Conservation (phyloP, 2,797 vertebrate genomes). For the Melanotaenia trifasciata region DNA sequence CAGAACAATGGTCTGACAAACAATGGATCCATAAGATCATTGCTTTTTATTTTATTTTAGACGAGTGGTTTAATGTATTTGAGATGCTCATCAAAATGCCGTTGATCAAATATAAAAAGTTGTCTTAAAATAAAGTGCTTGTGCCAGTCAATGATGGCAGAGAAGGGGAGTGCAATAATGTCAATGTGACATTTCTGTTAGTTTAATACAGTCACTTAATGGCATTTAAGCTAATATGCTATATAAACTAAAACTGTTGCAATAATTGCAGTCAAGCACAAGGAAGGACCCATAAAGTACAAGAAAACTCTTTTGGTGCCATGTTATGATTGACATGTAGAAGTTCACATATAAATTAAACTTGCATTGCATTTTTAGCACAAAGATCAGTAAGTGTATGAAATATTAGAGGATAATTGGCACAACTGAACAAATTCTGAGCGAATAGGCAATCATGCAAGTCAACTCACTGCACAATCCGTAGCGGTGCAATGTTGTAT, state of each 20-base stretch:
- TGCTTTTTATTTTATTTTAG: background rate
- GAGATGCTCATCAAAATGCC: constrained; percentile 3
- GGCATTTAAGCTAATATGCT: background rate
- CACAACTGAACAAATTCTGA: background rate
- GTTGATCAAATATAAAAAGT: background rate
- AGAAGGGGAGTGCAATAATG: background rate
- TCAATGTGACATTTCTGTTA: background rate
- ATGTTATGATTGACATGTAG: background rate
- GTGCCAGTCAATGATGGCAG: background rate
- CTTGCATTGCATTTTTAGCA: background rate
- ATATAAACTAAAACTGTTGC: background rate
- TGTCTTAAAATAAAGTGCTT: background rate
- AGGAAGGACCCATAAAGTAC: background rate
- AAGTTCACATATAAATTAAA: background rate
- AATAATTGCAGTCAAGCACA: background rate
- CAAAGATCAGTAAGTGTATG: no score
- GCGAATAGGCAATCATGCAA: background rate
- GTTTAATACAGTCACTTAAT: background rate
- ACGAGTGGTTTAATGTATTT: no score
- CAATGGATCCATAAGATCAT: background rate
- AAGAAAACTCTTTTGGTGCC: background rate
- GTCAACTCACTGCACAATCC: no score
- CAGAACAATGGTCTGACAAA: background rate
- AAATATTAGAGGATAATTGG: background rate
- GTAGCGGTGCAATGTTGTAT: no score